A percentile compares a stretch with the other conserved stretches of the same genome.
These are phyloP conservation scores for Sphecodes monilicornis DNA, from an alignment of 2,888 invertebrate genomes.

Conservation along the genomic window DNA sequence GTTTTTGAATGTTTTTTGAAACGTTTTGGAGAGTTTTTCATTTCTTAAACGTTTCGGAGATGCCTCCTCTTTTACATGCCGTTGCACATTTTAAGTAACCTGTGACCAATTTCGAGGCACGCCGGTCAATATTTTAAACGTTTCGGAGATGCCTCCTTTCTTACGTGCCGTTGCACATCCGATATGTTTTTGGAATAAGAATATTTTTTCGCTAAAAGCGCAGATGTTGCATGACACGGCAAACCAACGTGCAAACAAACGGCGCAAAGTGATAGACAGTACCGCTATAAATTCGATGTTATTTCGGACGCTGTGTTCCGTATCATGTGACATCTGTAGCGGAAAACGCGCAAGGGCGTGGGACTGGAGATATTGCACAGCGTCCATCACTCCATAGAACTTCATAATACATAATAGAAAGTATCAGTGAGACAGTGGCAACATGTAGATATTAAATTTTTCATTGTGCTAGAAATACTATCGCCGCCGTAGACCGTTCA, in stretches of 20 bases:
- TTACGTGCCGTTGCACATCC: not conserved
- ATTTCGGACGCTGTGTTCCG: constrained; percentile 43
- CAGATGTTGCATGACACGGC: not conserved
- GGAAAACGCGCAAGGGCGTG: constrained; percentile 50
- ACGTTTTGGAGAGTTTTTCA: too few species aligned
- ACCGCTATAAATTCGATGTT: constrained; percentile 52
- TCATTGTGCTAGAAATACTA: constrained; percentile 28
- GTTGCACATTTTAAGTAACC: too few species aligned
- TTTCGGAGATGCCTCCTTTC: not conserved
- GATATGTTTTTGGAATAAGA: constrained; percentile 5
- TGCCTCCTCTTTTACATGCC: too few species aligned
- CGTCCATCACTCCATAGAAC: constrained; percentile 46
- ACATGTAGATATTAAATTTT: constrained; percentile 48
- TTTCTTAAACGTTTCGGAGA: too few species aligned
- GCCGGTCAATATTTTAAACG: too few species aligned
- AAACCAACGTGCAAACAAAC: constrained; percentile 28
- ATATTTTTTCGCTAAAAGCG: constrained; percentile 25
- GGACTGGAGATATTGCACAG: constrained; percentile 46
- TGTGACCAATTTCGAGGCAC: too few species aligned
- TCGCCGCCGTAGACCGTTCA: constrained; percentile 18
- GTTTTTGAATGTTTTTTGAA: too few species aligned
- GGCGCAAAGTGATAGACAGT: constrained; percentile 36
- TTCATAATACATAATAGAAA: constrained; percentile 59
- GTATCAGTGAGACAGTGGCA: constrained; percentile 31
- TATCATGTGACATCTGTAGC: constrained; percentile 55